phyloP scores from a whole-genome alignment of 2,888 invertebrate genomes.

The Leucania comma region DNA sequence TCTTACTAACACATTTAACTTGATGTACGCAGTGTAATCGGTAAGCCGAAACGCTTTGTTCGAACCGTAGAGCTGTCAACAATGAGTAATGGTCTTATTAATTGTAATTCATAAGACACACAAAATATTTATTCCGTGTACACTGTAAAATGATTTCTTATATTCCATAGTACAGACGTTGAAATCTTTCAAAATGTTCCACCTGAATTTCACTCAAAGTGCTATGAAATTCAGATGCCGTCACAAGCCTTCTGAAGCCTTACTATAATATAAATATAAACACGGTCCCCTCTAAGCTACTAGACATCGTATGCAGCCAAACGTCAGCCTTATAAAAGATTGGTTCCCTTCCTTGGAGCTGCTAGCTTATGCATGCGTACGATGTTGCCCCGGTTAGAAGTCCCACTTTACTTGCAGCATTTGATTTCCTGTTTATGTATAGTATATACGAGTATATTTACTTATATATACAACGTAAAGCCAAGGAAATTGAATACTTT shows the following conservation, averaged over 20 bases:
- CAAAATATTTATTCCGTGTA: too few species aligned
- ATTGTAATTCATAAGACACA: too few species aligned
- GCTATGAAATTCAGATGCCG: constrained; percentile 21
- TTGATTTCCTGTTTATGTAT: constrained; percentile 57
- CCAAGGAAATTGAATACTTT: constrained; percentile 53
- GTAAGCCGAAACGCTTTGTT: too few species aligned
- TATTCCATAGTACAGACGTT: neutral
- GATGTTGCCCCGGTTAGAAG: constrained; percentile 41
- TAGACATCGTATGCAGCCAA: constrained; percentile 51
- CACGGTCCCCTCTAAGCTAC: constrained; percentile 2
- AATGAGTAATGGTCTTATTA: too few species aligned
- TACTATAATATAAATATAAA: constrained; percentile 34
- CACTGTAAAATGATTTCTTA: neutral
- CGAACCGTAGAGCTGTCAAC: too few species aligned
- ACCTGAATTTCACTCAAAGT: neutral
- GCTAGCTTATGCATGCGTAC: constrained; percentile 61
- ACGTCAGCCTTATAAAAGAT: constrained; percentile 53
- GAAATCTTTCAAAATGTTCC: neutral
- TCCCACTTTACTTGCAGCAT: constrained; percentile 56
- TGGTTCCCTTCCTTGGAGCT: constrained; percentile 37
- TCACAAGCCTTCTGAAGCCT: constrained; percentile 11
- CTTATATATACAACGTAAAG: constrained; percentile 36
- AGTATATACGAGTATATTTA: constrained; percentile 19
- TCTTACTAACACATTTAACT: too few species aligned
- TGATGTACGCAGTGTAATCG: too few species aligned